A percentile compares a stretch with the other conserved stretches of the same genome.
phyloP scores from a whole-genome alignment of 2,888 invertebrate species.

The Lamellibrachia satsuma region DNA sequence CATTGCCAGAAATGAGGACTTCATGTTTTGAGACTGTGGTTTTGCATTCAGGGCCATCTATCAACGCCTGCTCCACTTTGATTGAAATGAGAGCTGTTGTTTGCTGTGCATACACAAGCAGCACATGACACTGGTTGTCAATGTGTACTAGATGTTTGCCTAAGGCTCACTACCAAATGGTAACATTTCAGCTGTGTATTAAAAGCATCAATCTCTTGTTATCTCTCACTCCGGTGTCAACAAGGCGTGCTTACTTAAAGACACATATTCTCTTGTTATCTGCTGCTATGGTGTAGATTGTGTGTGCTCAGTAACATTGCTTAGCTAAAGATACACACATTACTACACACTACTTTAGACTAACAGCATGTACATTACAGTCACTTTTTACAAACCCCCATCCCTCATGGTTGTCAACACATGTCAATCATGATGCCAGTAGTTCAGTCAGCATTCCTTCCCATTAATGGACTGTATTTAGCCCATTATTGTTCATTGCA shows the following conservation, averaged over 20 bases:
- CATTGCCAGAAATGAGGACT: background rate
- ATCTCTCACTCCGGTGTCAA: background rate
- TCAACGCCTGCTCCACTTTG: no score
- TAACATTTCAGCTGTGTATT: background rate
- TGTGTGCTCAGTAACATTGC: background rate
- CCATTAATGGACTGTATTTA: no score
- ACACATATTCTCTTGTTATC: background rate
- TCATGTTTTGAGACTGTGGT: background rate
- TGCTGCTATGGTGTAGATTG: background rate
- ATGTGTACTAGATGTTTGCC: background rate
- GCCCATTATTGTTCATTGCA: no score
- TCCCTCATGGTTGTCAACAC: background rate
- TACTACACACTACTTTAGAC: background rate
- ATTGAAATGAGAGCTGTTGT: no score
- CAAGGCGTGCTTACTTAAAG: background rate
- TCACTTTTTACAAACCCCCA: background rate
- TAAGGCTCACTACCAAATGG: background rate
- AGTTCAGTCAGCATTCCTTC: background rate
- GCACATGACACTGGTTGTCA: no score
- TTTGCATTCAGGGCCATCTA: background rate
- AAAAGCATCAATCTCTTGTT: background rate
- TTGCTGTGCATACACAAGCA: no score
- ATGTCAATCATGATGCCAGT: no score
- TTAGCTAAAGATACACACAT: background rate
- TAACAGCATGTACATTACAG: background rate